Conservation (phyloP, 2,113 vertebrate species). For the Tragelaphus buxtoni region DNA sequence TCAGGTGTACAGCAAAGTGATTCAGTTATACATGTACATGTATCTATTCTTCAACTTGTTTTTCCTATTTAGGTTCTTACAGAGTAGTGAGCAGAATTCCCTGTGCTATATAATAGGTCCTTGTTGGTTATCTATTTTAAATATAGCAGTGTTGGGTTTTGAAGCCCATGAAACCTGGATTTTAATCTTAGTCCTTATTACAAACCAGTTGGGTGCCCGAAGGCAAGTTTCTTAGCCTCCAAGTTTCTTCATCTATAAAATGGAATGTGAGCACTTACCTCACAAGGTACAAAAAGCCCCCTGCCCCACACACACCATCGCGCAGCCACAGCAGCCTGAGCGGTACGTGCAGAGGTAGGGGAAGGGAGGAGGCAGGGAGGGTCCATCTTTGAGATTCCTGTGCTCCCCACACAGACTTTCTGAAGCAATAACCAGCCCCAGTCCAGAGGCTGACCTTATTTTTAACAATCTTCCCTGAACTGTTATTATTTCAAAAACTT, state of each 20-base stretch:
- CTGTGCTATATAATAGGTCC: neutral
- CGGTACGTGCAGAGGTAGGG: rapidly evolving
- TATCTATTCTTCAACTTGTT: neutral
- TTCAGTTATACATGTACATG: neutral
- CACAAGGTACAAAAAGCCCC: neutral
- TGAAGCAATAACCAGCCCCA: neutral
- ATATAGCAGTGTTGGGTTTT: neutral
- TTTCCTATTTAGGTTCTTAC: neutral
- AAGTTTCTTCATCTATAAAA: neutral
- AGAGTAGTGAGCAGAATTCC: neutral
- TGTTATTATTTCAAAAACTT: neutral
- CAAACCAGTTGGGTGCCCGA: neutral
- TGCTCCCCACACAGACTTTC: neutral
- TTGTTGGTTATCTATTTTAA: neutral
- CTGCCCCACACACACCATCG: rapidly evolving
- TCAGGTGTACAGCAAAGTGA: neutral
- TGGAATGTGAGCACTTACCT: neutral
- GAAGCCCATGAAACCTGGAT: neutral
- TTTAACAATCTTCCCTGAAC: neutral
- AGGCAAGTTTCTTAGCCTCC: neutral
- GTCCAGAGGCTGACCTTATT: neutral
- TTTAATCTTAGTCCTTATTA: neutral
- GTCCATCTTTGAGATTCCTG: neutral
- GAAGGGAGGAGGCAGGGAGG: neutral
- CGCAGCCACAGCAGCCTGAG: rapidly evolving